Evolutionary conservation across 2,888 invertebrate species (phyloP).

Genomic region (Volucella inflata): DNA sequence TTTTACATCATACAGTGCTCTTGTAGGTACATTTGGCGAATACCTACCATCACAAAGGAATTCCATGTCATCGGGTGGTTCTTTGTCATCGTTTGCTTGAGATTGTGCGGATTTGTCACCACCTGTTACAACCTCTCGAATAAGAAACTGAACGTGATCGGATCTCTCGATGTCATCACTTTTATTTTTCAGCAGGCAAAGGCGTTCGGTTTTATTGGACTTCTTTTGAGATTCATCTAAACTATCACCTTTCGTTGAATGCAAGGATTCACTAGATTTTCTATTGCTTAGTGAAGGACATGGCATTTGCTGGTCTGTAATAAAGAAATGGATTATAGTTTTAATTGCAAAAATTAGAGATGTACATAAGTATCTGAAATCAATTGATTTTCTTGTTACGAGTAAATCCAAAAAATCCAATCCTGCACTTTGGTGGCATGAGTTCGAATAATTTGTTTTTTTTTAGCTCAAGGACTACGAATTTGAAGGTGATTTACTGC

Average conservation of each 20-base stretch:
- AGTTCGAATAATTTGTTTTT: too few relatives aligned
- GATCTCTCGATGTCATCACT: slow-evolving; percentile 85
- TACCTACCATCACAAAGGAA: slow-evolving; percentile 82
- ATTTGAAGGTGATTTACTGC: too few relatives aligned
- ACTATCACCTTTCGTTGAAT: slow-evolving; percentile 77
- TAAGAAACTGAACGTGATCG: slow-evolving; percentile 96
- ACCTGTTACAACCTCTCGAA: slow-evolving; percentile 91
- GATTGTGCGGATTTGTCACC: slow-evolving; percentile 85
- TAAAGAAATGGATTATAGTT: neutral
- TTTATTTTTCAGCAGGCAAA: slow-evolving; percentile 82
- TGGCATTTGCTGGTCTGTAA: slow-evolving; percentile 67
- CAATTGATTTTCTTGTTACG: too few relatives aligned
- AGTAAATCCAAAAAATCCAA: too few relatives aligned
- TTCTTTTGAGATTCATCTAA: slow-evolving; percentile 80
- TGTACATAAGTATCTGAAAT: too few relatives aligned
- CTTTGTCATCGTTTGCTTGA: slow-evolving; percentile 80
- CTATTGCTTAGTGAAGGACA: slow-evolving; percentile 76
- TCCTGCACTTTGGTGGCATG: too few relatives aligned
- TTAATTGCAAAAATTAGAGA: too few relatives aligned
- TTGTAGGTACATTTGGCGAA: neutral
- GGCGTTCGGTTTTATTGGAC: slow-evolving; percentile 80
- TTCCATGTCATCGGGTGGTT: slow-evolving; percentile 82
- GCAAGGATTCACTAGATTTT: slow-evolving; percentile 66
- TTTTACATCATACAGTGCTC: neutral
- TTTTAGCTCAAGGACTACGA: too few relatives aligned